Conservation (phyloP, 2,113 vertebrate species). For the Vulpes lagopus region DNA sequence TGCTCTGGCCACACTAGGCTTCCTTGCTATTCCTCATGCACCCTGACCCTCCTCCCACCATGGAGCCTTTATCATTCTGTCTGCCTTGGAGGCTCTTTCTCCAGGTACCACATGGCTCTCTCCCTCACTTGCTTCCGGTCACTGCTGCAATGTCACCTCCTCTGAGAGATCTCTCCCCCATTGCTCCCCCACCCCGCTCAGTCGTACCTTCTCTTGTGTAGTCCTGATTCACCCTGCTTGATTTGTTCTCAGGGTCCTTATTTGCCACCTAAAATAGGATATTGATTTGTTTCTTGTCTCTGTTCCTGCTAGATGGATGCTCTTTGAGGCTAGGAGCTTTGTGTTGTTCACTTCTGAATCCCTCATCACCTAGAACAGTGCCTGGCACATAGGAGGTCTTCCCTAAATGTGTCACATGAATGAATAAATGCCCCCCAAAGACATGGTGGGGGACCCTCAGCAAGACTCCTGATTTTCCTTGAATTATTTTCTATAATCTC, state of each 20-base stretch:
- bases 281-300: not conserved
- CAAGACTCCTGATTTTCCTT: not conserved
- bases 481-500: conserved; percentile 27
- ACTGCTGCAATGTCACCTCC: conserved; percentile 24
- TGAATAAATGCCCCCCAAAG: not conserved
- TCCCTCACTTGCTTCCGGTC: not conserved
- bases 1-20: not conserved
- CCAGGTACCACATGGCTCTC: not conserved
- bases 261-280: conserved; percentile 9
- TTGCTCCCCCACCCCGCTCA: not conserved
- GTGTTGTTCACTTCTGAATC: not conserved
- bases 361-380: not conserved
- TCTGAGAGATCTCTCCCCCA: not conserved
- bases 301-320: not conserved
- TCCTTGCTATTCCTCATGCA: not conserved
- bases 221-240: not conserved
- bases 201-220: not conserved
- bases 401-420: conserved; percentile 25
- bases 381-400: not conserved
- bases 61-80: not conserved
- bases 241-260: conserved; percentile 29
- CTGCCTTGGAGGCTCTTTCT: not conserved
- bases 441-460: not conserved
- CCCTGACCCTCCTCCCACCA: not conserved
- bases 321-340: not conserved